Base-by-base conservation (phyloP, 64 coral and sea anemone species). In the Porites australiensis region DNA sequence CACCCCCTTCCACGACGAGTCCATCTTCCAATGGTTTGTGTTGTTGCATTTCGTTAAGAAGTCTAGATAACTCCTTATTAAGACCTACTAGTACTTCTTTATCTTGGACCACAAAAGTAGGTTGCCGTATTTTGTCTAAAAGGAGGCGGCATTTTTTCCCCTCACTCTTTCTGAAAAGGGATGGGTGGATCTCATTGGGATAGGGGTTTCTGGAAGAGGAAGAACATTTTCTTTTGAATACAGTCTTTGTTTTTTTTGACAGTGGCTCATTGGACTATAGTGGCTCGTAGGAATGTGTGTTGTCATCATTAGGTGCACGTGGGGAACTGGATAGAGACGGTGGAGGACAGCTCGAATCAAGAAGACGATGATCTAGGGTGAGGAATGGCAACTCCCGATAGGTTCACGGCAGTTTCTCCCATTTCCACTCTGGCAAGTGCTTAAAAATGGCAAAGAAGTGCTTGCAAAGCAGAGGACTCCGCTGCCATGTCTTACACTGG, bases 361-460 rank as follows among this genome's bases (percentile, higher is more conserved):
- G 21, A 23, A 71, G 68, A 21, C 37, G 68, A 47, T 84, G 10
- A 50, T 92, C 90, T 11, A 85, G 81, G 70, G 69, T 84, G 45
- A 92, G 21, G 46, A 85, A 77, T 60, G 90, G 90, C 13, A 80
- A 92, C 50, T 75, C 37, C 54, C 72, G 72, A 44, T 92, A 85
- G 16, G 65, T 53, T n/a, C 65, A 8, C 64, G 79, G 68, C 66
- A 92, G 79, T 11, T 76, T 74, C 57, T 76, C 55, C 13, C 70
- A 85, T 18, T 74, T 74, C 70, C 70, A 77, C 21, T 85, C 79
- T 75, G 90, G 69, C 7, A 3, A 21, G 44, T 72, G 82, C 9
- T 74, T 59, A 57, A 93, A 93, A 55, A 88, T 44, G 47, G 76
- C 84, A 93, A 88, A 93, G 50, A 93, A 72, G 77, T 93, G 84